These are phyloP conservation scores for Phasianus colchicus DNA, from an alignment of 2,113 vertebrate genomes.

Conservation along the genomic window DNA sequence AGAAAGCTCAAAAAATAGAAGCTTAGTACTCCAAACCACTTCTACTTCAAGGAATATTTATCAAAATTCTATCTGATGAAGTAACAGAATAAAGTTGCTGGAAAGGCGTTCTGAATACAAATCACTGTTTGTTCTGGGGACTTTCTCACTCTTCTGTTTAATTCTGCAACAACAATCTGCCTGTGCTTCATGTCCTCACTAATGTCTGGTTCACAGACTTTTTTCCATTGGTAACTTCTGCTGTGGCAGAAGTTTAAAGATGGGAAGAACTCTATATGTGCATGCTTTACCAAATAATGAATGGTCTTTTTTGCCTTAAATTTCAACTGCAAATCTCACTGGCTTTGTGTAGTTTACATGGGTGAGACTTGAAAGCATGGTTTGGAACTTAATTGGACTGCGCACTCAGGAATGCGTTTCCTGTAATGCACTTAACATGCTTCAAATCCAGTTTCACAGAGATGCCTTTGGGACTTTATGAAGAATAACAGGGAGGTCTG, in stretches of 20 bases:
- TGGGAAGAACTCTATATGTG: not conserved
- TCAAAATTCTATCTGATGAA: not conserved
- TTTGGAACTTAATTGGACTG: constrained; percentile 41
- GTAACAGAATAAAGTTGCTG: not conserved
- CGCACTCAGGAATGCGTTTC: constrained; percentile 42
- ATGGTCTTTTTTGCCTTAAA: not conserved
- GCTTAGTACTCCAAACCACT: not conserved
- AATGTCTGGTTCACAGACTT: not conserved
- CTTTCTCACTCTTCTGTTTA: not conserved
- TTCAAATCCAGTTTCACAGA: constrained; percentile 49
- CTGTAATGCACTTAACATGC: constrained; percentile 31
- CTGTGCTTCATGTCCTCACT: not conserved
- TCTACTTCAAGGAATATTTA: not conserved
- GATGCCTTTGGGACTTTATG: constrained; percentile 15
- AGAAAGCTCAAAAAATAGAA: not conserved
- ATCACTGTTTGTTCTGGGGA: not conserved
- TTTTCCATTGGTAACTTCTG: not conserved
- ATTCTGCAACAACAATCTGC: not conserved
- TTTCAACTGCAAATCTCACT: not conserved
- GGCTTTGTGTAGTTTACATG: constrained; percentile 8
- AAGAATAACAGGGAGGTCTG: constrained; percentile 56
- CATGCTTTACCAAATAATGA: not conserved
- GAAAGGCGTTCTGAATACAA: not conserved
- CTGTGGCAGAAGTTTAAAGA: not conserved
- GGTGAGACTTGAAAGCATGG: constrained; percentile 33